A percentile compares a stretch with the other conserved stretches of the same genome.
Conservation (phyloP, 2,888 invertebrate genomes). For the Pecten maximus region DNA sequence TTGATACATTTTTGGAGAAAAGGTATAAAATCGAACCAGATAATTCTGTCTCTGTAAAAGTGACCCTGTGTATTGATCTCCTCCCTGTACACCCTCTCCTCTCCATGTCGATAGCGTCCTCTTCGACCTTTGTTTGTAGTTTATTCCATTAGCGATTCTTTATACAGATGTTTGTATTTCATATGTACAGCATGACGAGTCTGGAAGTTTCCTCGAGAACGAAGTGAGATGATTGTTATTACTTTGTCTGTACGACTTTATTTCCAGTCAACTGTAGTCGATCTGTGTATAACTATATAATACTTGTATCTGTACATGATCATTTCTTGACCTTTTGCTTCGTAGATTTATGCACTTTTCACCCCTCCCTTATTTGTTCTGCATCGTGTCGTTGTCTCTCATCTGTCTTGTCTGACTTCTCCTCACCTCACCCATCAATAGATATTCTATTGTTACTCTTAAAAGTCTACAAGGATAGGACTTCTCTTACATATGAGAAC, state of each 20-base stretch:
- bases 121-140: neutral
- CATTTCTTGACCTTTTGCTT: neutral
- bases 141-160: neutral
- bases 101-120: neutral
- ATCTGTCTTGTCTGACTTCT: neutral
- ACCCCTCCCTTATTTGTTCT: neutral
- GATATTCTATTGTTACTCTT: neutral
- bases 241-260: neutral
- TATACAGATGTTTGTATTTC: conserved; percentile 26
- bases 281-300: neutral
- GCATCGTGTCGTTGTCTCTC: neutral
- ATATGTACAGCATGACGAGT: neutral
- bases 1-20: no score
- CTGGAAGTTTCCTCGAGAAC: conserved; percentile 14
- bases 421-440: neutral
- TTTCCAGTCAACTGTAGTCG: neutral
- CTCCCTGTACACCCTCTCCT: neutral
- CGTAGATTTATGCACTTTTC: neutral
- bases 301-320: neutral
- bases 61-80: neutral
- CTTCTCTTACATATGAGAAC: neutral
- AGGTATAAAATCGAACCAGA: no score
- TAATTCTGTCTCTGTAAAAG: no score
- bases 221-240: neutral
- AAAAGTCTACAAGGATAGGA: neutral